phyloP scores from a whole-genome alignment of 1,140 invertebrate species.

The Neotoxoptera formosana region DNA sequence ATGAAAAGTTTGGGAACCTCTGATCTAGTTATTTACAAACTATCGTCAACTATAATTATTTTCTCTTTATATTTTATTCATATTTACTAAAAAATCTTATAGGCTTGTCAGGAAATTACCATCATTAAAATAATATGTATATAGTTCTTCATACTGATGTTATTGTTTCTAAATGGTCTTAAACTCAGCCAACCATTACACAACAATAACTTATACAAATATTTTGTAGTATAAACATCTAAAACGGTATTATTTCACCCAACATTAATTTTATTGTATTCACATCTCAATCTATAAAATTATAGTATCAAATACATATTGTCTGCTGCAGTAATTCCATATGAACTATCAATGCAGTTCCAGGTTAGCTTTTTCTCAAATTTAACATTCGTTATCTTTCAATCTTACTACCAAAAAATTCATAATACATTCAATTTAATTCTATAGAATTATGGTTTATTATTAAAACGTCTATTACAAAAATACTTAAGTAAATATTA shows the following conservation, averaged over 20 bases:
- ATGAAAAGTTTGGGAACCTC: no score
- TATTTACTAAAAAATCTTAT: not conserved
- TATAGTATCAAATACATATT: not conserved
- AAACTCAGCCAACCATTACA: slow-evolving; percentile 7
- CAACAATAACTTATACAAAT: not conserved
- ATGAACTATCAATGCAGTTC: not conserved
- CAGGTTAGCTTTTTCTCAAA: not conserved
- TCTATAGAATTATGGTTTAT: not conserved
- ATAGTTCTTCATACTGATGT: not conserved
- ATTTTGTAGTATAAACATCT: not conserved
- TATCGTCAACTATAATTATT: not conserved
- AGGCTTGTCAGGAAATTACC: slow-evolving; percentile 32
- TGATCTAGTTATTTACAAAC: not conserved
- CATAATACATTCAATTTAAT: not conserved
- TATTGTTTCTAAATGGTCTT: not conserved
- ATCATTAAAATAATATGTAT: not conserved
- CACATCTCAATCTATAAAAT: not conserved
- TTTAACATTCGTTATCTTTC: not conserved
- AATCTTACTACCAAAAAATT: not conserved
- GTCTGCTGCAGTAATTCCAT: not conserved
- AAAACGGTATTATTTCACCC: not conserved
- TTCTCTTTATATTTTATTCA: not conserved
- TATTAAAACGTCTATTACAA: not conserved
- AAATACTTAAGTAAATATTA: no score
- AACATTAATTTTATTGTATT: not conserved